Evolutionary conservation across 2,888 invertebrate species (phyloP).

Genomic region (Xanthostigma xanthostigma): DNA sequence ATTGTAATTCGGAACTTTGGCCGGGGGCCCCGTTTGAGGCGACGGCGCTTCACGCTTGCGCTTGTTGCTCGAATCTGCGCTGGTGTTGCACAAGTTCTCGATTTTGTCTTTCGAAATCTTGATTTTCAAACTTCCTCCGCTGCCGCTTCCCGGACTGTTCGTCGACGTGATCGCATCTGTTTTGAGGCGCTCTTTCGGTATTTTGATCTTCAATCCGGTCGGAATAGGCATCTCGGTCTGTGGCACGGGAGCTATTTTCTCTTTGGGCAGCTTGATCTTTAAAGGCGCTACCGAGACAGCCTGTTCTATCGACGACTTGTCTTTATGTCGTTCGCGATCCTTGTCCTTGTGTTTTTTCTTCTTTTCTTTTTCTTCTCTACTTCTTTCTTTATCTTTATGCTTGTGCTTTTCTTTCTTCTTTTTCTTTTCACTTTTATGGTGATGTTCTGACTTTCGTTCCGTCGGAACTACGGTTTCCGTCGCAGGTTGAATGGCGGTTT

Average conservation of each 20-base stretch:
- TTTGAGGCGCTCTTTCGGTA: conserved; percentile 58
- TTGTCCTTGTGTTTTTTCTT: conserved; percentile 65
- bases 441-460: conserved; percentile 21
- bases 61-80: conserved; percentile 20
- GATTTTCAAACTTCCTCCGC: conserved; percentile 45
- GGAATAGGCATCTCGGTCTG: conserved; percentile 20
- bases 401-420: conserved; percentile 68
- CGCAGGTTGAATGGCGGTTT: conserved; percentile 10
- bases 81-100: conserved; percentile 26
- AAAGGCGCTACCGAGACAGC: conserved; percentile 12
- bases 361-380: conserved; percentile 45
- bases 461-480: conserved; percentile 24
- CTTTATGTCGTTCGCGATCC: conserved; percentile 35
- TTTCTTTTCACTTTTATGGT: conserved; percentile 34
- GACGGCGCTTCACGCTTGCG: conserved; percentile 25
- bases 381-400: conserved; percentile 59
- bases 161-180: conserved; percentile 27
- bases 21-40: conserved; percentile 10
- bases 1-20: conserved; percentile 17
- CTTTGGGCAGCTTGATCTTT: conserved; percentile 45
- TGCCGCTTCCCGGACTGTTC: conserved; percentile 21
- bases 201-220: conserved; percentile 60
- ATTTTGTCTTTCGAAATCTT: conserved; percentile 67
- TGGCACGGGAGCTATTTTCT: conserved; percentile 30
- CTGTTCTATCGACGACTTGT: conserved; percentile 23